Base-by-base conservation (phyloP, 2,888 invertebrate genomes). In the Panorpa germanica region DNA sequence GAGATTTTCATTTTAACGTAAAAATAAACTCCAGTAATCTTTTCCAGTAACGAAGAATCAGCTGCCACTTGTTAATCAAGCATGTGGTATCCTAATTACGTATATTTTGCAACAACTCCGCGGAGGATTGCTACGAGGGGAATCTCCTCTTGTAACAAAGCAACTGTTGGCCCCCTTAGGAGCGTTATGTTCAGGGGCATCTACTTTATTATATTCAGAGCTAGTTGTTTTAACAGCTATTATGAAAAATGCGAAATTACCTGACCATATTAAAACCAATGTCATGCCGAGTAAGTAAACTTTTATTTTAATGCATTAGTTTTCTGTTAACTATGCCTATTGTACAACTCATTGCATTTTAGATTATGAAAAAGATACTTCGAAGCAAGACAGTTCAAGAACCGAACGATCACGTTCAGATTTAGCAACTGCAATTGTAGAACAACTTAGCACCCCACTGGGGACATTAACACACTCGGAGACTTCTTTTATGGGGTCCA, bases 211-310 rank as follows among this genome's bases (percentile, higher is more conserved):
- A 13, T 68, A 72, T 41, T 65, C 76, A 16, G 90, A 90, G 51
- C 66, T 80, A 47, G 64, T 73, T 29, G 67, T 72, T 20, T 61
- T 88, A 39, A 72, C 77, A 20, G 71, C 78, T 25, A 63, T 76
- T 20, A 62, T 90, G 52, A 86, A 83, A 45, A 68, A 69, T 46
- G 67, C 74, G 17, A 71, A 72, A 46, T 53, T 70, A 40, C 77
- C 77, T 5, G 63, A 60, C 29, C 52, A 55, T 24, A 53, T 51
- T 26, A 50, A 45, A 31, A 57, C 57, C 24, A 55, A 54, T 34
- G 52, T 55, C 9, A 49, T 50, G 37, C 54, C 58, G 45, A 41
- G 20, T 20, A n/a, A 9, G 25, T 20, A 13, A 20, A 25, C 18
- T 23, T 18, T 33, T 31, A 10, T 26, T 33, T 22, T 14, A 15